Evolutionary conservation across 2,113 vertebrate genomes (phyloP).

Genomic region (Ascaphus truei): DNA sequence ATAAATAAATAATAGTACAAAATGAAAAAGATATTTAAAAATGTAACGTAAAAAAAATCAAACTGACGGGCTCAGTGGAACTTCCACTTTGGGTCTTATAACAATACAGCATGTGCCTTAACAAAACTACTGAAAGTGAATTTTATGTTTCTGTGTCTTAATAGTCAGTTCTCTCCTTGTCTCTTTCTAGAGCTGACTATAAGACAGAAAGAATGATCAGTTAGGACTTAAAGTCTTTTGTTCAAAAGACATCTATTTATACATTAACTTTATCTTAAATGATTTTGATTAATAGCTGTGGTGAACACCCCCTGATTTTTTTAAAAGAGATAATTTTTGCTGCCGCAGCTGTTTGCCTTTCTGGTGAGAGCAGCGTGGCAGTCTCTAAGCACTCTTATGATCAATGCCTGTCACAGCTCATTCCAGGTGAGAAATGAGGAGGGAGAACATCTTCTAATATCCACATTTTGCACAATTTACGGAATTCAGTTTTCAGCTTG

Average conservation of each 20-base stretch:
- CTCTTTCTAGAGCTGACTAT: slow-evolving; percentile 22
- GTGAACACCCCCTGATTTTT: slow-evolving; percentile 11
- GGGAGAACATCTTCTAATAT: background rate
- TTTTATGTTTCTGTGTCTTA: slow-evolving; percentile 5
- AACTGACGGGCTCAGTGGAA: background rate
- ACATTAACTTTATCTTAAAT: slow-evolving; percentile 38
- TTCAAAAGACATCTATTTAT: slow-evolving; percentile 37
- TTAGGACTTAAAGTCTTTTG: slow-evolving; percentile 36
- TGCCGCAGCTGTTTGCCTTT: slow-evolving; percentile 15
- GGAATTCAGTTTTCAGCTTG: background rate
- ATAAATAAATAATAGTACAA: too few species aligned
- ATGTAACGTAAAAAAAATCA: background rate
- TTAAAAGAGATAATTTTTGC: slow-evolving; percentile 16
- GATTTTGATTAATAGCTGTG: slow-evolving; percentile 36
- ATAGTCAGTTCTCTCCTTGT: slow-evolving; percentile 23
- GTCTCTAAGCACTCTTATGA: slow-evolving; percentile 20
- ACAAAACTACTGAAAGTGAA: slow-evolving; percentile 19
- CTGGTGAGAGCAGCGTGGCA: slow-evolving; percentile 6
- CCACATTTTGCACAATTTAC: background rate
- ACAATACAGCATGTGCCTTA: background rate
- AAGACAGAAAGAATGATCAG: slow-evolving; percentile 33
- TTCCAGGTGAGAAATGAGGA: slow-evolving; percentile 36
- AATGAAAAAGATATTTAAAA: background rate
- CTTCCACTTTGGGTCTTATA: background rate
- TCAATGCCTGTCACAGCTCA: background rate